phyloP scores from a whole-genome alignment of 2,113 vertebrate species.

The Craseonycteris thonglongyai region DNA sequence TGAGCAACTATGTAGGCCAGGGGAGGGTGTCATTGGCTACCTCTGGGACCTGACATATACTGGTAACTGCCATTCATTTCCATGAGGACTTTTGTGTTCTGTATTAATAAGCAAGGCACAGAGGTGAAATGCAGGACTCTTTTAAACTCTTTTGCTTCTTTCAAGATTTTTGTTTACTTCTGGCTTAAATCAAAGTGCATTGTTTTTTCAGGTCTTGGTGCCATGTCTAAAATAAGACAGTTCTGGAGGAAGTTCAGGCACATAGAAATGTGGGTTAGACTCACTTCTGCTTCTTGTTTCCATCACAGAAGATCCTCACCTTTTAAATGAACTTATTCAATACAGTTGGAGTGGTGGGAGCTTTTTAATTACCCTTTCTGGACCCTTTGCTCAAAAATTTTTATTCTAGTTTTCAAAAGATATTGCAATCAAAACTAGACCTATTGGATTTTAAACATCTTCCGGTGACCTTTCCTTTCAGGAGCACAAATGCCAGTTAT shows the following conservation, averaged over 20 bases:
- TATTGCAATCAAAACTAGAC: constrained; percentile 3
- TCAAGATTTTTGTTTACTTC: neutral
- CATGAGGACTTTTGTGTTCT: neutral
- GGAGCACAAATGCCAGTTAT: constrained; percentile 38
- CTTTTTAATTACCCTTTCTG: constrained; percentile 39
- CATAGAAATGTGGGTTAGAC: neutral
- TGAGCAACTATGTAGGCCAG: neutral
- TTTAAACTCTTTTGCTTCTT: neutral
- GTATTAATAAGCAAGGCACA: neutral
- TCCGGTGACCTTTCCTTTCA: neutral
- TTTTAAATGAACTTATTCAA: constrained; percentile 21
- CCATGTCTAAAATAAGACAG: neutral
- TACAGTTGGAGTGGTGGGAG: neutral
- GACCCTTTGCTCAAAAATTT: constrained; percentile 8
- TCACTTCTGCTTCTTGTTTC: neutral
- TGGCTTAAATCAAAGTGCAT: neutral
- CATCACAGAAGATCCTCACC: neutral
- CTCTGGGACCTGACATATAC: neutral
- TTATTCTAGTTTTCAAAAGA: constrained; percentile 16
- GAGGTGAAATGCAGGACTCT: neutral
- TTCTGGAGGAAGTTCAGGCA: neutral
- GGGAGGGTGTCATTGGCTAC: neutral
- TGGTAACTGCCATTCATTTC: neutral
- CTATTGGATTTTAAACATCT: constrained; percentile 35
- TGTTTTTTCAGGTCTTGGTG: neutral